Evolutionary conservation across 1,140 invertebrate species (phyloP).

Genomic region (Drosophila varians): DNA sequence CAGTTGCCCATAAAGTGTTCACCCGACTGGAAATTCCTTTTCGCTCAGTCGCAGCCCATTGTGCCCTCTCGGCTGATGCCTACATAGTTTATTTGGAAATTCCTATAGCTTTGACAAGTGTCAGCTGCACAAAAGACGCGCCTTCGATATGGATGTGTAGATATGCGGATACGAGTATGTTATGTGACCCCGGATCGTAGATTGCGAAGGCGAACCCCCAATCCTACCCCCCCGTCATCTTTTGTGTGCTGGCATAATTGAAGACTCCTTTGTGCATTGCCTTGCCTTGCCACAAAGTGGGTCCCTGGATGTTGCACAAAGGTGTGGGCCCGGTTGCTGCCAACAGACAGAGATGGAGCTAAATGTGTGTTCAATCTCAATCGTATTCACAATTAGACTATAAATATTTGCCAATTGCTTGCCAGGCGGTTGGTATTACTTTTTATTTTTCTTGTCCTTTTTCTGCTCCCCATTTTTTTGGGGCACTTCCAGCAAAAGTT

Average conservation of each 20-base stretch:
- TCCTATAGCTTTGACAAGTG: conserved; percentile 77
- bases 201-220: conserved; percentile 31
- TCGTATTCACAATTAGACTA: conserved; percentile 62
- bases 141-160: conserved; percentile 42
- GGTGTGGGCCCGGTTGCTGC: conserved; percentile 3
- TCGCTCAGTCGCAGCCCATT: conserved; percentile 8
- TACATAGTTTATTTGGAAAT: conserved; percentile 70
- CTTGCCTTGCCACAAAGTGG: conserved; percentile 23
- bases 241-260: conserved; percentile 55
- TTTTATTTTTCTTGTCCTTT: conserved; percentile 16
- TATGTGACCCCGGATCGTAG: conserved; percentile 35
- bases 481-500: conserved; percentile 40
- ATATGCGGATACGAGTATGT: conserved; percentile 23
- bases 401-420: conserved; percentile 71
- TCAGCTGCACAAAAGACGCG: conserved; percentile 70
- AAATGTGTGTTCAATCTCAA: conserved; percentile 51
- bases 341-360: background rate
- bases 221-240: background rate
- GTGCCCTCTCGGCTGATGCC: conserved; percentile 30
- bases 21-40: background rate
- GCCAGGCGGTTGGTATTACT: conserved; percentile 7
- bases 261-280: conserved; percentile 49
- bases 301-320: conserved; percentile 15
- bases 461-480: conserved; percentile 13
- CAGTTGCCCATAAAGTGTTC: background rate